A percentile compares a stretch with the other conserved stretches of the same genome.
These are phyloP conservation scores for Tetramorium simillimum DNA, from an alignment of 1,140 invertebrate genomes.

Conservation along the genomic window DNA sequence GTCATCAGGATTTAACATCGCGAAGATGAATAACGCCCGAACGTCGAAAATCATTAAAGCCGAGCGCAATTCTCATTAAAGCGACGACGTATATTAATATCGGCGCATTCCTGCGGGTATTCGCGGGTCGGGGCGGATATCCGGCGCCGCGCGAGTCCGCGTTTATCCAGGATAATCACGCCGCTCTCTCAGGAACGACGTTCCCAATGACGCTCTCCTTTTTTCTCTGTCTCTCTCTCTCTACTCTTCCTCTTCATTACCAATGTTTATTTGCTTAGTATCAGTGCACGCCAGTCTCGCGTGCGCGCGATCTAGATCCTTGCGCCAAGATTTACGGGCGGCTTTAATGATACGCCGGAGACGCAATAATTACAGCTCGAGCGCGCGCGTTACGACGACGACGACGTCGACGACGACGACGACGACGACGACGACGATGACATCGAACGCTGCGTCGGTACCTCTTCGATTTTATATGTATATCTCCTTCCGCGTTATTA, in stretches of 20 bases:
- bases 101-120: neutral
- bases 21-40: neutral
- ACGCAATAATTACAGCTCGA: slow-evolving; percentile 48
- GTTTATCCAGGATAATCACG: slow-evolving; percentile 41
- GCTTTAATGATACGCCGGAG: slow-evolving; percentile 55
- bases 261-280: slow-evolving; percentile 49
- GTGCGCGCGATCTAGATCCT: slow-evolving; percentile 46
- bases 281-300: slow-evolving; percentile 16
- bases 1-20: neutral
- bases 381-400: slow-evolving; percentile 8
- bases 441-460: neutral
- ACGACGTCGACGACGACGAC: neutral
- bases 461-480: neutral
- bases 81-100: slow-evolving; percentile 34
- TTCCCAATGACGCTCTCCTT: neutral
- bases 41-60: slow-evolving; percentile 43
- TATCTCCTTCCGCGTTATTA: slow-evolving; percentile 18
- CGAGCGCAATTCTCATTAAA: slow-evolving; percentile 12
- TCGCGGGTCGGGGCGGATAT: slow-evolving; percentile 15
- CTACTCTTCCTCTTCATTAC: slow-evolving; percentile 16
- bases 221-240: neutral
- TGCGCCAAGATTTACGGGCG: slow-evolving; percentile 41
- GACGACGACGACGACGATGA: neutral
- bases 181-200: slow-evolving; percentile 31
- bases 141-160: neutral